Evolutionary conservation across 2,797 vertebrate genomes (phyloP).

Genomic region (Pelodytes ibericus): DNA sequence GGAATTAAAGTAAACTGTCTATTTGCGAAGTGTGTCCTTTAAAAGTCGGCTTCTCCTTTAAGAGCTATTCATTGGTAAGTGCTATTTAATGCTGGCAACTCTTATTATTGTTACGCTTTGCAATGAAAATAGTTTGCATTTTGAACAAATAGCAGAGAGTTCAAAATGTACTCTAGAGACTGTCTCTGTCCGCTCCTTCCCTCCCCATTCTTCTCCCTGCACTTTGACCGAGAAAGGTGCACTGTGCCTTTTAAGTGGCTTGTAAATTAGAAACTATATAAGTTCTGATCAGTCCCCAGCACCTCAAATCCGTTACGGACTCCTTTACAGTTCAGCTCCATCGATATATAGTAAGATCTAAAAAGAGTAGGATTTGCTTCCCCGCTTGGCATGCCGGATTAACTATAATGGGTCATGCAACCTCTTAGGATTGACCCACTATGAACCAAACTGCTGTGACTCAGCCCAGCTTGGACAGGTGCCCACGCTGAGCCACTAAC

Average conservation of each 20-base stretch:
- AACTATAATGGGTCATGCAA: conserved; percentile 43
- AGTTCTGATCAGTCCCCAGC: conserved; percentile 4
- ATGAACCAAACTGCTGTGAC: conserved; percentile 29
- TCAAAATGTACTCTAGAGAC: no score
- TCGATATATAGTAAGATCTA: conserved; percentile 49
- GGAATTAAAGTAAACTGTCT: no score
- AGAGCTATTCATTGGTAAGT: no score
- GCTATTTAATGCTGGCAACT: no score
- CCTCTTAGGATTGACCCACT: conserved; percentile 46
- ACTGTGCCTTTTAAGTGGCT: background rate
- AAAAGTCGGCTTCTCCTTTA: no score
- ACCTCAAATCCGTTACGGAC: conserved; percentile 17
- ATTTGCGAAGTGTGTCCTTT: no score
- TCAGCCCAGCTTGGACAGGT: conserved; percentile 26
- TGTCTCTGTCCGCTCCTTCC: no score
- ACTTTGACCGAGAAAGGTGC: background rate
- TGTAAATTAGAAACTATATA: background rate
- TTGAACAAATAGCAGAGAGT: no score
- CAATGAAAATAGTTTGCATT: no score
- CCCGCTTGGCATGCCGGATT: conserved; percentile 42
- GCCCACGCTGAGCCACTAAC: conserved; percentile 31
- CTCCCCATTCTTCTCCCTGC: no score
- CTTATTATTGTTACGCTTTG: no score
- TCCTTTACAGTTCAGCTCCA: conserved; percentile 30
- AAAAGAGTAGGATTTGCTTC: conserved; percentile 42